phyloP scores from a whole-genome alignment of 2,888 invertebrate species.

The Nesidiocoris tenuis region DNA sequence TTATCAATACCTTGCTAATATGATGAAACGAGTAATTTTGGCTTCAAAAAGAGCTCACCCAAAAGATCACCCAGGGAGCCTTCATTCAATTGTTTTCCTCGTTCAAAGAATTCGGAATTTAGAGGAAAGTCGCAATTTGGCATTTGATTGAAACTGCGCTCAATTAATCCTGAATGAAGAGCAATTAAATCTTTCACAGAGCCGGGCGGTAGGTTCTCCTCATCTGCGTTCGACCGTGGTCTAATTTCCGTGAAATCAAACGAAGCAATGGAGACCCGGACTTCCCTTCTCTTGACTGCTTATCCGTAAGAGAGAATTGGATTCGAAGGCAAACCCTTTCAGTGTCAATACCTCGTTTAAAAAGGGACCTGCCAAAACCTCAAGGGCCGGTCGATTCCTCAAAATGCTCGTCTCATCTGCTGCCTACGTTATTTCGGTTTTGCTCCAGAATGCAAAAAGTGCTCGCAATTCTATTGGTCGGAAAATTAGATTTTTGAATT shows the following conservation, averaged over 20 bases:
- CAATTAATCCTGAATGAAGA: background rate
- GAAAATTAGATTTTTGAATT: too few relatives aligned
- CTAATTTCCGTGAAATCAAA: background rate
- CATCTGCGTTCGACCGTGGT: background rate
- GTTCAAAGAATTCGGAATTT: too few relatives aligned
- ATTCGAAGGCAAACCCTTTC: background rate
- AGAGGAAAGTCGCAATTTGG: too few relatives aligned
- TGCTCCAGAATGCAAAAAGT: too few relatives aligned
- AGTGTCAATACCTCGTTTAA: background rate
- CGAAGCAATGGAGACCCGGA: background rate
- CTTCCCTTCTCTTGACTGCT: background rate
- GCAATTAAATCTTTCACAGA: background rate
- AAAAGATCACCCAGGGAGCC: too few relatives aligned
- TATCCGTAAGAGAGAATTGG: background rate
- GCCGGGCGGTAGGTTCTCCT: background rate
- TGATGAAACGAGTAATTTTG: too few relatives aligned
- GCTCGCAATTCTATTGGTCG: too few relatives aligned
- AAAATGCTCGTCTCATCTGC: too few relatives aligned
- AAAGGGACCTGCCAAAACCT: background rate
- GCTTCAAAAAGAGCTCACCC: too few relatives aligned
- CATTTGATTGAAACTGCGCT: background rate
- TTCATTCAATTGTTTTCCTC: too few relatives aligned
- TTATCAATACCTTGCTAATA: too few relatives aligned
- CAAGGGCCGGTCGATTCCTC: background rate
- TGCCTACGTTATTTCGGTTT: too few relatives aligned